phyloP scores from a whole-genome alignment of 53 echinoderm and acorn worm species.

The Henricia sp. region DNA sequence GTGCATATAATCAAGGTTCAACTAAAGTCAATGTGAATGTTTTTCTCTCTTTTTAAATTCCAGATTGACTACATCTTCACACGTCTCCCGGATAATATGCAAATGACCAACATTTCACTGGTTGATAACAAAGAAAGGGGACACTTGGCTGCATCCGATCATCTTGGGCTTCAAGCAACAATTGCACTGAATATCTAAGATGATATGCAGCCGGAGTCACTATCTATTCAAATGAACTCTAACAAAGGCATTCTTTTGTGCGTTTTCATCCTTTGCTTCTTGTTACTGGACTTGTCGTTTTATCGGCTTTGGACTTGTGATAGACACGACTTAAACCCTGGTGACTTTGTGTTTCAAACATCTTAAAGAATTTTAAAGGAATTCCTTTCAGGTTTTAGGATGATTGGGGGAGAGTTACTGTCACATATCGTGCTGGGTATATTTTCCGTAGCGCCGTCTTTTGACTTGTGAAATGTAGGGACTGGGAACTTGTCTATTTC shows the following conservation, averaged over 20 bases:
- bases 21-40: background rate
- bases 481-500: no score
- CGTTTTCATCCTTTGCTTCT: no score
- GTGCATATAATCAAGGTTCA: background rate
- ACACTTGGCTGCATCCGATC: slow-evolving; percentile 82
- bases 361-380: background rate
- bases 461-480: no score
- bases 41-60: background rate
- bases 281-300: no score
- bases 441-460: no score
- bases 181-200: no score
- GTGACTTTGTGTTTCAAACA: background rate
- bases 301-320: no score
- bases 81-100: slow-evolving; percentile 58
- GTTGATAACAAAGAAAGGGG: slow-evolving; percentile 75
- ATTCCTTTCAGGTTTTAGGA: no score
- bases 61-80: slow-evolving; percentile 93
- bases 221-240: no score
- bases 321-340: background rate
- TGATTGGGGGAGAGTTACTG: no score
- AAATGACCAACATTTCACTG: slow-evolving; percentile 68
- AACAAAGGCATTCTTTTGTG: no score
- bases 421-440: no score
- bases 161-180: slow-evolving; percentile 76
- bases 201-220: slow-evolving; percentile 14